Evolutionary conservation across 2,113 vertebrate species (phyloP).

Genomic region (Turdus rufiventris): DNA sequence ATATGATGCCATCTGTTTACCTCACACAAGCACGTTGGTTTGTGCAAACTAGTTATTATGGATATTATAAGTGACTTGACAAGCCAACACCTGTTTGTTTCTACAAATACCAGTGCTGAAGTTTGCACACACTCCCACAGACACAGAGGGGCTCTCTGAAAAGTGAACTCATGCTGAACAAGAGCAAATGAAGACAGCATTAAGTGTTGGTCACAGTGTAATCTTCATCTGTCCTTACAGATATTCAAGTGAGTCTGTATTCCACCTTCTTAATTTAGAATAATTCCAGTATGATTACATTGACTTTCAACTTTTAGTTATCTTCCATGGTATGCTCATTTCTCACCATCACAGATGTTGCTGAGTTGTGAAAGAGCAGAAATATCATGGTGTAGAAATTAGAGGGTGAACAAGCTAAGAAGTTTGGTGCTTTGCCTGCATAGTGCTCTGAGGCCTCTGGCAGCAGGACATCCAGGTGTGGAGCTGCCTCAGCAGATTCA

Average conservation of each 20-base stretch:
- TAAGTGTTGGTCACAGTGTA: neutral
- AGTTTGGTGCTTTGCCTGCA: neutral
- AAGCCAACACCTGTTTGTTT: conserved; percentile 6
- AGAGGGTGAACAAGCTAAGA: neutral
- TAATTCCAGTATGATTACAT: neutral
- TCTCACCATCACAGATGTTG: neutral
- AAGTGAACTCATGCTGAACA: neutral
- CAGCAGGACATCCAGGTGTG: neutral
- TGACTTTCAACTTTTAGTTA: neutral
- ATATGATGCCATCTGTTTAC: conserved; percentile 20
- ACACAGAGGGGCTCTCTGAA: neutral
- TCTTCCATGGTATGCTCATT: neutral
- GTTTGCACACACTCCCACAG: neutral
- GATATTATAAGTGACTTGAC: neutral
- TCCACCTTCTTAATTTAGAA: neutral
- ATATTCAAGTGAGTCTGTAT: neutral
- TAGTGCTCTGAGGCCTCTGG: neutral
- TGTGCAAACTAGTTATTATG: neutral
- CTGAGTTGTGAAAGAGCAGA: neutral
- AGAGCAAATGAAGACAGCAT: neutral
- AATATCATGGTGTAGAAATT: neutral
- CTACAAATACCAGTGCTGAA: neutral
- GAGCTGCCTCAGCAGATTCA: neutral
- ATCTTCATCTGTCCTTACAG: neutral
- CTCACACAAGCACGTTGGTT: neutral